phyloP scores from a whole-genome alignment of 2,888 invertebrate genomes.

The Phymatocera aterrima region DNA sequence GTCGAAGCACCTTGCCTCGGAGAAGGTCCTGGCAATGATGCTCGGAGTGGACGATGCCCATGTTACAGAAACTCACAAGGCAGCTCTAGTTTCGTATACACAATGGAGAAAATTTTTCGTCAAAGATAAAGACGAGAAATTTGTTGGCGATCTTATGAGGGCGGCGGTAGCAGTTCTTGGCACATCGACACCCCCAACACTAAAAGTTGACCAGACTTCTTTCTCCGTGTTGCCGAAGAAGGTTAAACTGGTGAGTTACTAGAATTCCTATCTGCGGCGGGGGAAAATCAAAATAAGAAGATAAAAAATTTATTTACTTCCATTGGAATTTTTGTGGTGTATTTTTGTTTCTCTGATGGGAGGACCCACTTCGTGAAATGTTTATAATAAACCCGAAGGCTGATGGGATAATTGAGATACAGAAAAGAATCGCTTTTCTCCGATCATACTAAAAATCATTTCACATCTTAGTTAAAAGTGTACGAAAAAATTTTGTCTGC shows the following conservation, averaged over 20 bases:
- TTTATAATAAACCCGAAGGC: background rate
- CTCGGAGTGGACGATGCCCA: conserved; percentile 87
- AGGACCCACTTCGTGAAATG: background rate
- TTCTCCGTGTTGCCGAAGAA: conserved; percentile 87
- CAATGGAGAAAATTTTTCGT: conserved; percentile 89
- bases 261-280: no score
- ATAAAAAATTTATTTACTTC: no score
- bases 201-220: conserved; percentile 78
- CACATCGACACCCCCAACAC: conserved; percentile 55
- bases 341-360: no score
- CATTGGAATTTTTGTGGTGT: no score
- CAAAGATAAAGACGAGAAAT: conserved; percentile 89
- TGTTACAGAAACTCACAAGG: conserved; percentile 81
- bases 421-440: background rate
- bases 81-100: conserved; percentile 84
- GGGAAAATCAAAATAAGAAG: no score
- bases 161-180: conserved; percentile 88
- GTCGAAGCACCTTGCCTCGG: conserved; percentile 80
- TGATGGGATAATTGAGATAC: background rate
- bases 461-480: background rate
- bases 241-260: conserved; percentile 84
- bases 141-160: conserved; percentile 89
- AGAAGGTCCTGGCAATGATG: conserved; percentile 87
- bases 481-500: conserved; percentile 67
- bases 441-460: background rate